Conservation (phyloP, 2,888 invertebrate species). For the Hoplodrina ambigua region DNA sequence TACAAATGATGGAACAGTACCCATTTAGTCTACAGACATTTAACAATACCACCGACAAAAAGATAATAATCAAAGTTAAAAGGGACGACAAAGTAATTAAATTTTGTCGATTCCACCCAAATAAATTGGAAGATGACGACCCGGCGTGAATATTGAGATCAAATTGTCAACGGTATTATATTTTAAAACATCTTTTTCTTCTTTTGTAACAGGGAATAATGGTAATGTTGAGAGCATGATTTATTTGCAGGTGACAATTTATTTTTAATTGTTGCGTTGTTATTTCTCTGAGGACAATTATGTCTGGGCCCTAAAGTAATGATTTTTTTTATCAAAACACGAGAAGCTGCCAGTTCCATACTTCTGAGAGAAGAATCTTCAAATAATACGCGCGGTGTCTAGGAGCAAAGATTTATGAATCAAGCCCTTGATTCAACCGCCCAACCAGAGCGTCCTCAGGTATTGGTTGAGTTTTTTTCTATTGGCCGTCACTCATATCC, state of each 20-base stretch:
- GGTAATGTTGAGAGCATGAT: slow-evolving; percentile 19
- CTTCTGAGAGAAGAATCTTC: no score
- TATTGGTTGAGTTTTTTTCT: no score
- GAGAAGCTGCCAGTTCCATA: no score
- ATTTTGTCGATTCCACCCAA: slow-evolving; percentile 65
- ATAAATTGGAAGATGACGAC: slow-evolving; percentile 61
- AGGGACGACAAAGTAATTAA: slow-evolving; percentile 66
- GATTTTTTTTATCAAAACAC: neutral
- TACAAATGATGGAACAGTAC: slow-evolving; percentile 24
- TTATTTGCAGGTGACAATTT: slow-evolving; percentile 32
- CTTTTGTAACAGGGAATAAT: slow-evolving; percentile 35
- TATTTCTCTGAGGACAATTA: neutral
- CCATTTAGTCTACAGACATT: slow-evolving; percentile 23
- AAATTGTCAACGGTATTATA: slow-evolving; percentile 57
- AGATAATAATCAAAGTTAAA: slow-evolving; percentile 63
- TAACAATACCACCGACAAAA: slow-evolving; percentile 40
- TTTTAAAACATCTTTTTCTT: slow-evolving; percentile 47
- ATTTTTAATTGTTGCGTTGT: slow-evolving; percentile 8
- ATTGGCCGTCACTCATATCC: no score
- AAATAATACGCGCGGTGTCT: no score
- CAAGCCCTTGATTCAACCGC: no score
- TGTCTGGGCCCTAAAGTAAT: neutral
- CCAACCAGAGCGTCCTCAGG: no score
- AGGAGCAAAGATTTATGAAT: no score
- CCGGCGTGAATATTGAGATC: slow-evolving; percentile 63